These are phyloP conservation scores for Prionailurus bengalensis DNA, from an alignment of 2,113 vertebrate genomes.

Conservation along the genomic window DNA sequence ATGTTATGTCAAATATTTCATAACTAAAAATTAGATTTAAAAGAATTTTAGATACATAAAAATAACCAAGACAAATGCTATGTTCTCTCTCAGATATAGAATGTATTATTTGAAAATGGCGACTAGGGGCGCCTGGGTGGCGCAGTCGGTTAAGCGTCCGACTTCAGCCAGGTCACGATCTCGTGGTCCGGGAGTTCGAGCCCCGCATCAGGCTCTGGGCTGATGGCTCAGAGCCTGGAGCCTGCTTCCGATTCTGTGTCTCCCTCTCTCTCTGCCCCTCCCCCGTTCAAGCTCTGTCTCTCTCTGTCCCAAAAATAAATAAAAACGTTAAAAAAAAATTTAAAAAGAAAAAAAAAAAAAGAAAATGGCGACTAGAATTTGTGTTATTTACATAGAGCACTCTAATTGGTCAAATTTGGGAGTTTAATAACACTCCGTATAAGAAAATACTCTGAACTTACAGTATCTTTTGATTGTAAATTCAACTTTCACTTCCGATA, in stretches of 20 bases:
- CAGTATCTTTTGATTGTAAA: constrained; percentile 8
- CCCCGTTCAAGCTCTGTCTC: too few species aligned
- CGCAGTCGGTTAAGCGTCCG: too few species aligned
- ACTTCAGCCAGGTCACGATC: too few species aligned
- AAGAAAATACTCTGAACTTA: background rate
- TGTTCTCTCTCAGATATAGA: background rate
- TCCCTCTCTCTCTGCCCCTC: too few species aligned
- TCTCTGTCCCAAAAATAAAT: too few species aligned
- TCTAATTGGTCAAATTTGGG: background rate
- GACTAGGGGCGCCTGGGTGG: background rate
- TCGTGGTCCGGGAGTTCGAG: too few species aligned
- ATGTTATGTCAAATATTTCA: background rate
- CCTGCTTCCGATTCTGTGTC: too few species aligned
- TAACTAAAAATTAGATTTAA: constrained; percentile 31
- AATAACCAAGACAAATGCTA: background rate
- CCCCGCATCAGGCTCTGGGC: too few species aligned
- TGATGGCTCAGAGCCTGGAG: too few species aligned
- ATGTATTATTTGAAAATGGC: background rate
- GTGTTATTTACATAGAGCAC: background rate
- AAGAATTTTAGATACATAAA: constrained; percentile 30
- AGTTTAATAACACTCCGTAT: background rate
- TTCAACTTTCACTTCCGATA: background rate
- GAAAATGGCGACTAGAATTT: background rate
- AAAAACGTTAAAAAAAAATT: too few species aligned
- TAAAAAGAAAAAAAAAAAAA: too few species aligned